Percentiles rank a stretch among this genome's conserved stretches.
Evolutionary conservation across 2,888 invertebrate genomes (phyloP).

Genomic region (Cheilosia variabilis): DNA sequence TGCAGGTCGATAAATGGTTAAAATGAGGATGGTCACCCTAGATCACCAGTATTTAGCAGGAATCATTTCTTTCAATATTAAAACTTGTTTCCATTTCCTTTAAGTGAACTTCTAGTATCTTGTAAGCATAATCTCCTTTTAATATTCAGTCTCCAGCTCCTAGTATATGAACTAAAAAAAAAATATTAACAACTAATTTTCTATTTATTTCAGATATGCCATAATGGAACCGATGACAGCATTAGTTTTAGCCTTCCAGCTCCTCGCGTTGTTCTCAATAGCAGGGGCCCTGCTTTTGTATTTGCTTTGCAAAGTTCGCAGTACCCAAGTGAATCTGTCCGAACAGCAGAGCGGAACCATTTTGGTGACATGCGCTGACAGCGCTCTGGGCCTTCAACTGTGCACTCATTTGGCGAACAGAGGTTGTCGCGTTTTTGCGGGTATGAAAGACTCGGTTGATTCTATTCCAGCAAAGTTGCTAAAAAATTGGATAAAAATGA

Average conservation of each 20-base stretch:
- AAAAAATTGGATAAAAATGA: slow-evolving; percentile 86
- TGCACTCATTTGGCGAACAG: slow-evolving; percentile 89
- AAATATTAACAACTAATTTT: background rate
- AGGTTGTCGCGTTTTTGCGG: slow-evolving; percentile 92
- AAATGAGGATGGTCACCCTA: too few species aligned
- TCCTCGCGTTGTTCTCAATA: slow-evolving; percentile 92
- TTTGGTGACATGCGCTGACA: slow-evolving; percentile 91
- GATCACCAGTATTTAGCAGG: too few species aligned
- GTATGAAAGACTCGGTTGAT: slow-evolving; percentile 85
- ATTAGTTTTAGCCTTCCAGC: slow-evolving; percentile 90
- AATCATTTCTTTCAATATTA: too few species aligned
- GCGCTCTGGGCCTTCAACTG: slow-evolving; percentile 91
- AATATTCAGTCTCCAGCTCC: too few species aligned
- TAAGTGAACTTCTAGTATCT: too few species aligned
- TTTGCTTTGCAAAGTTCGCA: slow-evolving; percentile 89
- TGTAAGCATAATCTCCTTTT: too few species aligned
- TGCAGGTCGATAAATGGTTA: too few species aligned
- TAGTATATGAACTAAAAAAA: too few species aligned
- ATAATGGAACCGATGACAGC: slow-evolving; percentile 93
- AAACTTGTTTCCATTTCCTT: too few species aligned
- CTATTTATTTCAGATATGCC: slow-evolving; percentile 79
- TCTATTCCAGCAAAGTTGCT: slow-evolving; percentile 87
- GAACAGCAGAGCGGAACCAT: slow-evolving; percentile 87
- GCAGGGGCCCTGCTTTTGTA: slow-evolving; percentile 92
- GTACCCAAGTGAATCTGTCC: slow-evolving; percentile 84